Percentiles rank a stretch among this genome's conserved stretches.
Evolutionary conservation across 1,140 invertebrate genomes (phyloP).

Genomic region (Drosophila pallidifrons): DNA sequence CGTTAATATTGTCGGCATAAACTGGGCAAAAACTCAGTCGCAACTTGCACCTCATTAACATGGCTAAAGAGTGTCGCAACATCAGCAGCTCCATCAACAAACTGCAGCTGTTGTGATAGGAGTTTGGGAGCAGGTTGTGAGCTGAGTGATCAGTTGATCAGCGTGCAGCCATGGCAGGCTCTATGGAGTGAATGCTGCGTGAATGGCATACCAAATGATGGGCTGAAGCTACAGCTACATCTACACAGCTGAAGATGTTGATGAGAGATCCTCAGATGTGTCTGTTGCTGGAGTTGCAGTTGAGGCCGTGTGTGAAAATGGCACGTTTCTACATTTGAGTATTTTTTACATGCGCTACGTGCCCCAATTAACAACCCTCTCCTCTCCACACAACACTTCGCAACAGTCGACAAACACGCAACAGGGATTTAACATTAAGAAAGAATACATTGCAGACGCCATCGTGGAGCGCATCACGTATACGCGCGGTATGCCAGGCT

Average conservation of each 20-base stretch:
- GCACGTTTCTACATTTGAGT: conserved; percentile 78
- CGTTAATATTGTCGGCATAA: neutral
- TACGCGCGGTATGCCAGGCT: conserved; percentile 67
- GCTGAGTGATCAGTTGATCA: conserved; percentile 13
- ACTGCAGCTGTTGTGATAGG: conserved; percentile 17
- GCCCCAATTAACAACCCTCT: conserved; percentile 65
- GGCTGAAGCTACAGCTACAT: neutral
- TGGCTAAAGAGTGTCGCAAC: conserved; percentile 45
- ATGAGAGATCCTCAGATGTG: conserved; percentile 45
- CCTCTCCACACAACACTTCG: neutral
- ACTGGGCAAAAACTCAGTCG: conserved; percentile 16
- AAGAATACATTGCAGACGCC: conserved; percentile 64
- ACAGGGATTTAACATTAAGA: conserved; percentile 47
- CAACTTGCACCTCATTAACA: conserved; percentile 50
- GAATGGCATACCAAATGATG: conserved; percentile 56
- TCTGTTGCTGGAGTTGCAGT: conserved; percentile 30
- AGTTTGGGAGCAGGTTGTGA: conserved; percentile 5
- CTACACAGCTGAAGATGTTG: conserved; percentile 10
- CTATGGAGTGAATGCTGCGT: conserved; percentile 19
- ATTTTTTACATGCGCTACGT: conserved; percentile 72
- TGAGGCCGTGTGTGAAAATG: conserved; percentile 75
- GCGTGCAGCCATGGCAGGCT: conserved; percentile 16
- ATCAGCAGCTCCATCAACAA: conserved; percentile 10
- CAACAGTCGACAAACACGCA: neutral
- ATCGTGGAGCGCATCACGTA: conserved; percentile 65